Evolutionary conservation across 2,797 vertebrate species (phyloP).

Genomic region (Chromobotia macracanthus): DNA sequence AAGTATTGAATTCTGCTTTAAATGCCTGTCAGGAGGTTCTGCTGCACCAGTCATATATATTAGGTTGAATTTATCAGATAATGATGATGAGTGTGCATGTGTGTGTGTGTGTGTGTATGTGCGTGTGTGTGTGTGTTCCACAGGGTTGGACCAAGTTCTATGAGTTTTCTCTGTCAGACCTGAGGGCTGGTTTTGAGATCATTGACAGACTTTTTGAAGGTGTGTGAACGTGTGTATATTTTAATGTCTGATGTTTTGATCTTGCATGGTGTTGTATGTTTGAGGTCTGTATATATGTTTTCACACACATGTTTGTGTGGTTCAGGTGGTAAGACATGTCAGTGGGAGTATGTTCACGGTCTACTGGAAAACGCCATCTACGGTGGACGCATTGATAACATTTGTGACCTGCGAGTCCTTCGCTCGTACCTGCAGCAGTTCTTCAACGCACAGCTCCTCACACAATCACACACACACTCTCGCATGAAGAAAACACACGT

Average conservation of each 20-base stretch:
- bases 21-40: neutral
- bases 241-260: too few relatives aligned
- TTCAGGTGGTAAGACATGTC: constrained; percentile 83
- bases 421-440: constrained; percentile 94
- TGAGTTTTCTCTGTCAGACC: constrained; percentile 95
- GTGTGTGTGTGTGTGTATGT: too few relatives aligned
- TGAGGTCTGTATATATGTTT: neutral
- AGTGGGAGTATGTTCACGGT: constrained; percentile 94
- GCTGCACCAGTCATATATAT: neutral
- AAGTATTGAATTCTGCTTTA: constrained; percentile 6
- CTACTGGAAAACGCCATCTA: constrained; percentile 95
- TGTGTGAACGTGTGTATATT: constrained; percentile 64
- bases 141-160: constrained; percentile 99
- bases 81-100: neutral
- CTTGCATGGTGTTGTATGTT: neutral
- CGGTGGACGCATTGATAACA: constrained; percentile 93
- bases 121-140: constrained; percentile 45
- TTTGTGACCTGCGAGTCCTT: constrained; percentile 89
- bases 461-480: constrained; percentile 65
- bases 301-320: too few relatives aligned
- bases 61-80: neutral
- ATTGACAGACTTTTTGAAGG: constrained; percentile 92
- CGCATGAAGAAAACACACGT: constrained; percentile 73
- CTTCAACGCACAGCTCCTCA: constrained; percentile 82
- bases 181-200: constrained; percentile 92